A percentile compares a stretch with the other conserved stretches of the same genome.
These are phyloP conservation scores for Ceyx cyanopectus DNA, from an alignment of 2,113 vertebrate species.

Conservation along the genomic window DNA sequence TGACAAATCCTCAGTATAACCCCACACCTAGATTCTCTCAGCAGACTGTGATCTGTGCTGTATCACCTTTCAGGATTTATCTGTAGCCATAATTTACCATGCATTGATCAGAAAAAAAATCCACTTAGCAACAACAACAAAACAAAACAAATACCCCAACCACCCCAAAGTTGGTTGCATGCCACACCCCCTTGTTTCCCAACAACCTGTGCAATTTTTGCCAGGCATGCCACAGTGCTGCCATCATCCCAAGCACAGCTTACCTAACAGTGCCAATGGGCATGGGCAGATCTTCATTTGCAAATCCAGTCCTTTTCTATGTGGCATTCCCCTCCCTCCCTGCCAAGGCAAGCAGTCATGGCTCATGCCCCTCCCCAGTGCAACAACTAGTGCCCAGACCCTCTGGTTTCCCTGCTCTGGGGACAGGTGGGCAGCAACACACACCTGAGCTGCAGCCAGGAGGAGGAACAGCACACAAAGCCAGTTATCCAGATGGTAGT, in stretches of 20 bases:
- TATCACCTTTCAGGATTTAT: neutral
- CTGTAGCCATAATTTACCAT: neutral
- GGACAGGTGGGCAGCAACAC: neutral
- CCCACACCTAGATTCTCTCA: neutral
- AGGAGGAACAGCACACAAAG: neutral
- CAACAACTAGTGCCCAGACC: neutral
- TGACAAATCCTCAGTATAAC: neutral
- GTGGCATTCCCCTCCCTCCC: neutral
- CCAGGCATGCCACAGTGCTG: neutral
- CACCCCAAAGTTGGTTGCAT: neutral
- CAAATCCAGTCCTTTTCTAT: neutral
- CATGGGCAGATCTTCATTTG: neutral
- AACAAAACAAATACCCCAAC: neutral
- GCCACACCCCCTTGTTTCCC: neutral
- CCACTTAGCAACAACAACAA: neutral
- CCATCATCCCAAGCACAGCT: neutral
- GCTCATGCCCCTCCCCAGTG: rapidly evolving
- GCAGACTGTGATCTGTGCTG: neutral
- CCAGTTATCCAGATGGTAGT: neutral
- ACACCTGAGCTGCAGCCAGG: neutral
- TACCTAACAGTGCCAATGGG: neutral
- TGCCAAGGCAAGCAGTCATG: neutral
- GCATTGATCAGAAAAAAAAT: neutral
- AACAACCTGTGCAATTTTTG: neutral
- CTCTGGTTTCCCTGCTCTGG: neutral